Base-by-base conservation (phyloP, 2,888 invertebrate genomes). In the Heliothis peltigera region DNA sequence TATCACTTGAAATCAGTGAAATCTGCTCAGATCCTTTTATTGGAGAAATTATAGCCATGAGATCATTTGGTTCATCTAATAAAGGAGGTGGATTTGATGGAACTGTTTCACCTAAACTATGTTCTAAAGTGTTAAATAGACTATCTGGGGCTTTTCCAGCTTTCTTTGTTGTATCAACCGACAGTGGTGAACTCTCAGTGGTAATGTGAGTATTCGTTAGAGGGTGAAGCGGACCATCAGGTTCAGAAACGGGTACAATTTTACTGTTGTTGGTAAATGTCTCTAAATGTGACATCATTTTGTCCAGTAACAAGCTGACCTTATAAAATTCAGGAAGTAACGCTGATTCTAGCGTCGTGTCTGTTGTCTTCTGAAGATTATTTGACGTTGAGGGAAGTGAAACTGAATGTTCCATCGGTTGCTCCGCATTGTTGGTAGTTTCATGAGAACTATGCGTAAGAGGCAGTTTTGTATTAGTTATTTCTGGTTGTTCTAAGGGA, bases 301-400 rank as follows among this genome's bases (percentile, higher is more conserved):
- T 70, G n/a, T 67, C 71, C 22, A 67, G 70, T 42, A 67, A 52
- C 39, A 35, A 22, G 25, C 64, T 67, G 7, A 70, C 44, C 42
- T 63, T 67, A 42, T 47, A 47, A 17, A 70, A 63, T 47, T 67
- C 66, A 1, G 22, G 25, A n/a, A 48, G n/a, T 25, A 48, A 10
- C n/a, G 48, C n/a, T 0, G 19, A 32, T 62, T 62, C 51, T 12
- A 70, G 4, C 1, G 42, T 25, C 46, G 18, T 17, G 25, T 70
- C 66, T 52, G 42, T 12, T n/a, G 17, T 52, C 6, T 17, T 17
- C 42, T 39, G 28, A 22, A 6, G 39, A 22, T 17, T 39, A 60
- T 70, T 60, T 1, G 12, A 17, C 4, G 21, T 46, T 22, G 21
- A 6, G 21, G 21, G 6, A 44, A 15, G 3, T 17, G 19, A n/a